A percentile compares a stretch with the other conserved stretches of the same genome.
Conservation (phyloP, 2,113 vertebrate species). For the Aptenodytes patagonicus region DNA sequence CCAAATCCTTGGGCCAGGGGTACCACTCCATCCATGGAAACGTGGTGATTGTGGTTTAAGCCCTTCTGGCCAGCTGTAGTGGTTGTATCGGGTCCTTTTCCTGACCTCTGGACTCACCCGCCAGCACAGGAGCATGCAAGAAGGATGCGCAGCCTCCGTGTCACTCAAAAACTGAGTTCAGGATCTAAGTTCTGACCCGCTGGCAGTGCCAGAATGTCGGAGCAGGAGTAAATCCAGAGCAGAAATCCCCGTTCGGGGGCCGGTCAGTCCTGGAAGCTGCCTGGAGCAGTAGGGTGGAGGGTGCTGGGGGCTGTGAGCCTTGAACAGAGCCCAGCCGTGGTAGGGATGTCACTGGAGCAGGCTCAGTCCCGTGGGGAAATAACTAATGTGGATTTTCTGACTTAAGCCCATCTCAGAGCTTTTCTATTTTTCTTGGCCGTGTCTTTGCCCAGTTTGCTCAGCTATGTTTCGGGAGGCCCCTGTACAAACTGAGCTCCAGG, state of each 20-base stretch:
- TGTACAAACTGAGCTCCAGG: not conserved
- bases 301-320: not conserved
- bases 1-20: not conserved
- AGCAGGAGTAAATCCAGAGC: not conserved
- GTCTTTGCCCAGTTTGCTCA: not conserved
- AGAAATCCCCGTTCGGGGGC: rapidly evolving
- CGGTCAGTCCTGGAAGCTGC: not conserved
- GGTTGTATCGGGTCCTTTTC: not conserved
- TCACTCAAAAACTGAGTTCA: not conserved
- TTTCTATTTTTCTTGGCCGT: not conserved
- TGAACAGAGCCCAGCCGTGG: not conserved
- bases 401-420: not conserved
- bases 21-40: rapidly evolving
- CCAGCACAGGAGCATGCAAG: not conserved
- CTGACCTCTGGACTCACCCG: not conserved
- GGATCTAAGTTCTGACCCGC: not conserved
- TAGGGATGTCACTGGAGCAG: not conserved
- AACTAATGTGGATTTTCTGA: not conserved
- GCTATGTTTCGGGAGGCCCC: not conserved
- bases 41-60: not conserved
- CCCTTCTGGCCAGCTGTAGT: not conserved
- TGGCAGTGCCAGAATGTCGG: not conserved
- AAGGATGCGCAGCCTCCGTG: rapidly evolving
- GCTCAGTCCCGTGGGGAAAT: not conserved
- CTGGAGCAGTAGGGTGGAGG: rapidly evolving